Evolutionary conservation across 2,888 invertebrate genomes (phyloP).

Genomic region (Parnassius glacialis): DNA sequence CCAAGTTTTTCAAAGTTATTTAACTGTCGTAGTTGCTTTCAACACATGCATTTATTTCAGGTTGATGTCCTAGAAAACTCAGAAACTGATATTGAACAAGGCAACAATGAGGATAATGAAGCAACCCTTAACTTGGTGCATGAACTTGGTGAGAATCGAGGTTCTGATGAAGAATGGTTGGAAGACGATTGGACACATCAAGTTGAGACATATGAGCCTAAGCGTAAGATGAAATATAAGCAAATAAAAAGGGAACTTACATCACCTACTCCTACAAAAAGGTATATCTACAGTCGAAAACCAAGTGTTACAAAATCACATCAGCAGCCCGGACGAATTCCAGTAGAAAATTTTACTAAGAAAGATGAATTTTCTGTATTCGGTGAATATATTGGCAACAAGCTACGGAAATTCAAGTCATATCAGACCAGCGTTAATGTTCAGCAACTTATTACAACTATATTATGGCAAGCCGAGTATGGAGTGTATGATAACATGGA

Average conservation of each 20-base stretch:
- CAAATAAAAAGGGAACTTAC: constrained; percentile 63
- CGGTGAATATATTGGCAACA: constrained; percentile 71
- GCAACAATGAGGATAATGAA: constrained; percentile 45
- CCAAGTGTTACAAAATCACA: constrained; percentile 42
- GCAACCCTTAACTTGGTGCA: constrained; percentile 56
- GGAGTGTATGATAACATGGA: constrained; percentile 67
- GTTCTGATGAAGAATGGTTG: constrained; percentile 69
- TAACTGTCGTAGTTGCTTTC: constrained; percentile 6
- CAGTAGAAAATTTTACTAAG: neutral
- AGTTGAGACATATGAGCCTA: constrained; percentile 55
- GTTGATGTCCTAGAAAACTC: constrained; percentile 55
- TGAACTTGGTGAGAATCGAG: constrained; percentile 54
- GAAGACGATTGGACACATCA: constrained; percentile 62
- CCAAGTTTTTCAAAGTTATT: constrained; percentile 5
- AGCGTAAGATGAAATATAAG: constrained; percentile 50
- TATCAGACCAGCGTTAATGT: constrained; percentile 62
- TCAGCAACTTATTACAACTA: constrained; percentile 69
- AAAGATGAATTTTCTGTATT: constrained; percentile 69
- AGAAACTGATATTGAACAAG: constrained; percentile 44
- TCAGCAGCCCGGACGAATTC: constrained; percentile 27
- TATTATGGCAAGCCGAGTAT: constrained; percentile 73
- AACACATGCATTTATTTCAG: constrained; percentile 41
- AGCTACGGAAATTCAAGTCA: constrained; percentile 60
- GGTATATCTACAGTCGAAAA: constrained; percentile 27
- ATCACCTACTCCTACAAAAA: constrained; percentile 44